phyloP scores from a whole-genome alignment of 1,140 invertebrate species.

The Nephila pilipes region DNA sequence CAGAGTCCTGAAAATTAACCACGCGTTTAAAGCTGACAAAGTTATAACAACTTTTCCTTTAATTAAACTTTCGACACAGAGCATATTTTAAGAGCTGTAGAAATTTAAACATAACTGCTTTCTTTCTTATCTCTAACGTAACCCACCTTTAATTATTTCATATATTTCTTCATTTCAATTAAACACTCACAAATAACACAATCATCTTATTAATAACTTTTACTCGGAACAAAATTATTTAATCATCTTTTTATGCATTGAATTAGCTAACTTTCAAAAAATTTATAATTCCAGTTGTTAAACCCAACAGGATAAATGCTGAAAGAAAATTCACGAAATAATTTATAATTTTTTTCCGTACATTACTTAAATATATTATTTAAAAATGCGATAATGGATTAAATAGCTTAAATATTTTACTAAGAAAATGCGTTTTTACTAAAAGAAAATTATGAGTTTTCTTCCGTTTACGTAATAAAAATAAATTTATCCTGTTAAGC shows the following conservation, averaged over 20 bases:
- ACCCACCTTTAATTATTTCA: no score
- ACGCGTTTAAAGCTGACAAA: background rate
- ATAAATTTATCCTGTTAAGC: background rate
- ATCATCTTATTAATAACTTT: no score
- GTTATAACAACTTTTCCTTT: background rate
- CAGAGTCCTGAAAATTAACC: background rate
- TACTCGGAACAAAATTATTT: no score
- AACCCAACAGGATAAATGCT: no score
- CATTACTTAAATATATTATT: background rate
- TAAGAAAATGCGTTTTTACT: background rate
- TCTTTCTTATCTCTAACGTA: no score
- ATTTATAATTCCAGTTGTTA: no score
- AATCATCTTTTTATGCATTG: no score
- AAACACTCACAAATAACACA: no score
- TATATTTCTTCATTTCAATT: no score
- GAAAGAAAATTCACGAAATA: no score
- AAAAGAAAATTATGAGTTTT: background rate
- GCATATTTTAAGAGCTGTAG: background rate
- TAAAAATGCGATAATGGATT: background rate
- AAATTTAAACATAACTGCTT: background rate
- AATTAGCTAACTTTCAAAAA: no score
- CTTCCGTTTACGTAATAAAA: background rate
- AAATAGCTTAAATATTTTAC: background rate
- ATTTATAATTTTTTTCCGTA: no score
- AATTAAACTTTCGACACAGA: background rate